phyloP scores from a whole-genome alignment of 2,888 invertebrate species.

The Drosophila mimica region DNA sequence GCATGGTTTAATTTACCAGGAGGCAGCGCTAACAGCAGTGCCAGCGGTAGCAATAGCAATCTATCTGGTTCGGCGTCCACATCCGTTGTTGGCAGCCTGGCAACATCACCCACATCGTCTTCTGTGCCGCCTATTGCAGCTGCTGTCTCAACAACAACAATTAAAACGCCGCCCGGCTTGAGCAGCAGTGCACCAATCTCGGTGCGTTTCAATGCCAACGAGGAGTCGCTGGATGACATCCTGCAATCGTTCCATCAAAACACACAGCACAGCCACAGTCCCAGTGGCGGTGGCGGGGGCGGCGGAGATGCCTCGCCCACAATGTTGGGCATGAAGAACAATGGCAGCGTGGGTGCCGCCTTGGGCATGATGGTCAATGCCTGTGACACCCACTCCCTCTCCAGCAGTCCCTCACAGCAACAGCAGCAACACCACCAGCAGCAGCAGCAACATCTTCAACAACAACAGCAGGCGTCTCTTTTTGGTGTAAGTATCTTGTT shows the following conservation, averaged over 20 bases:
- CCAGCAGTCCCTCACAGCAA: slow-evolving; percentile 80
- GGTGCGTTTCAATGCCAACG: slow-evolving; percentile 85
- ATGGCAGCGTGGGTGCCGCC: slow-evolving; percentile 60
- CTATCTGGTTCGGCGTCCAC: slow-evolving; percentile 65
- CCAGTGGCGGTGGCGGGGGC: slow-evolving; percentile 58
- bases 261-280: slow-evolving; percentile 60
- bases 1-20: slow-evolving; percentile 33
- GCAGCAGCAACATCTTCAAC: slow-evolving; percentile 23
- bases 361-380: slow-evolving; percentile 67
- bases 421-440: slow-evolving; percentile 59
- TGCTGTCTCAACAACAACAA: slow-evolving; percentile 16
- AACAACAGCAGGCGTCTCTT: slow-evolving; percentile 52
- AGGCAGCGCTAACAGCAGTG: slow-evolving; percentile 66
- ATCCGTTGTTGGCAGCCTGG: slow-evolving; percentile 57
- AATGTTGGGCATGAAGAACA: slow-evolving; percentile 66
- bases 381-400: slow-evolving; percentile 83
- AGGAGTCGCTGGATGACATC: slow-evolving; percentile 84
- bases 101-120: slow-evolving; percentile 71
- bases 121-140: slow-evolving; percentile 35
- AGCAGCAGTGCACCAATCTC: slow-evolving; percentile 82
- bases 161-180: slow-evolving; percentile 75
- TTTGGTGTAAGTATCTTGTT: slow-evolving; percentile 62
- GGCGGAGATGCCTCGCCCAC: slow-evolving; percentile 68
- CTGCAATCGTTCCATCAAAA: slow-evolving; percentile 83
- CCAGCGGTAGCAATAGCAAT: slow-evolving; percentile 76